Evolutionary conservation across 1,140 invertebrate species (phyloP).

Genomic region (Gonatopus flavifemur): DNA sequence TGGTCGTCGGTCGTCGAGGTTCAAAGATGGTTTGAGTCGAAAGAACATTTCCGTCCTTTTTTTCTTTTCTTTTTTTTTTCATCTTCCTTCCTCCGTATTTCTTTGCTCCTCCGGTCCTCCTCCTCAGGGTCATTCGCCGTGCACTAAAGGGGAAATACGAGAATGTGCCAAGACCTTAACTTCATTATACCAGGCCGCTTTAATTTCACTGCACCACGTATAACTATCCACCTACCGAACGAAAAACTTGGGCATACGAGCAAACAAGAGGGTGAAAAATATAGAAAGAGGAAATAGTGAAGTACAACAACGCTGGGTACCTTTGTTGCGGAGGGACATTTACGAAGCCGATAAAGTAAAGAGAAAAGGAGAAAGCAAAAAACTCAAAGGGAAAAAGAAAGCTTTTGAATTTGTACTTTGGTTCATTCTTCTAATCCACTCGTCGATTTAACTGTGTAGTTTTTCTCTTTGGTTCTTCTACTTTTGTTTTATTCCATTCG

Average conservation of each 20-base stretch:
- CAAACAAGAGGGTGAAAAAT: no score
- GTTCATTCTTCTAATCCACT: background rate
- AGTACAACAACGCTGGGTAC: no score
- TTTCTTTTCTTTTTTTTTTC: background rate
- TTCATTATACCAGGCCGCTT: constrained; percentile 28
- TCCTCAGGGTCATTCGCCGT: no score
- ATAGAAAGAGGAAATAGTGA: no score
- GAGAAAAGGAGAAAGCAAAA: no score
- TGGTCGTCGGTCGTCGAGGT: constrained; percentile 11
- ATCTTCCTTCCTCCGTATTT: constrained; percentile 10
- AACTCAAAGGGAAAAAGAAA: background rate
- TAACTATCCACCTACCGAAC: no score
- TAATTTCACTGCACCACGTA: constrained; percentile 34
- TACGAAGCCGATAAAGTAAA: no score
- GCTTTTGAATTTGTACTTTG: background rate
- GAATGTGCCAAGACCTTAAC: constrained; percentile 26
- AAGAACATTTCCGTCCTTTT: constrained; percentile 9
- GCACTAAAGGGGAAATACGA: constrained; percentile 13
- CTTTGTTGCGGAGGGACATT: no score
- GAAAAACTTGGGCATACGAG: no score
- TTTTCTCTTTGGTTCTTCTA: background rate
- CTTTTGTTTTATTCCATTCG: no score
- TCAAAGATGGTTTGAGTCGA: constrained; percentile 6
- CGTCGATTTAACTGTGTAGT: background rate
- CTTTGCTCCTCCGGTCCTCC: background rate